Base-by-base conservation (phyloP, 2,797 vertebrate species). In the Nyctibius grandis region DNA sequence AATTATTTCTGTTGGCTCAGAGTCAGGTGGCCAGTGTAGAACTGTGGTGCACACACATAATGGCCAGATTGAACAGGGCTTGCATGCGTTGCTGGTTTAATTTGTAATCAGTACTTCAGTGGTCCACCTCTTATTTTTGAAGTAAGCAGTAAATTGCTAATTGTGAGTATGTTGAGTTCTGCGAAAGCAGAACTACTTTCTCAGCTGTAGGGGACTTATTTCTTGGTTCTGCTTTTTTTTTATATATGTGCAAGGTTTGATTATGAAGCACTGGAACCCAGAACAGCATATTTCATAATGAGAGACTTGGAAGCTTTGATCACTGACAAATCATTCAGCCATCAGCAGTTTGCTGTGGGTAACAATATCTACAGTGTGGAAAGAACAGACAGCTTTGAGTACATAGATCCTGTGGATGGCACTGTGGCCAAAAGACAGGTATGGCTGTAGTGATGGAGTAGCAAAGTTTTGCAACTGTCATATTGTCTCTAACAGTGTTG, bases 401-500 rank as follows among this genome's bases (percentile, higher is more conserved):
- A 99, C 78, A 98, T 99, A 75, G 99, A 99, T 98, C 99, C 99
- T 1, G 99, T 99, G 98, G 99, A 99, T 95, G 99, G 99, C 95
- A 98, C 98, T 8, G 99, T 99, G 95, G 98, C 98, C 96, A 99
- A 99, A 96, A 99, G 99, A 98, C 99, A 99, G 99, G 99, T 99
- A 97, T 95, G 98, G 44, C 36, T 75, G 29, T 69, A 25, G 40
- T 59, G 73, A 21, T 69, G 40, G 25, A 73, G 11, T 13, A 61
- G 14, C n/a, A 33, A 76, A 57, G 18, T 88, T 89, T 95, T 69
- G 56, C 44, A 48, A 17, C 53, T 74, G 16, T 61, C 26, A 44
- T 15, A 5, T 28, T 57, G 25, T 84, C 34, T 76, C 16, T 63
- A 75, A 31, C 28, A 61, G 16, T 34, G 20, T 36, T 89, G 38